Evolutionary conservation across 1,140 invertebrate genomes (phyloP), one percentile per base, ranked within the genome.

Genomic region (Neodiprion virginianus): DNA sequence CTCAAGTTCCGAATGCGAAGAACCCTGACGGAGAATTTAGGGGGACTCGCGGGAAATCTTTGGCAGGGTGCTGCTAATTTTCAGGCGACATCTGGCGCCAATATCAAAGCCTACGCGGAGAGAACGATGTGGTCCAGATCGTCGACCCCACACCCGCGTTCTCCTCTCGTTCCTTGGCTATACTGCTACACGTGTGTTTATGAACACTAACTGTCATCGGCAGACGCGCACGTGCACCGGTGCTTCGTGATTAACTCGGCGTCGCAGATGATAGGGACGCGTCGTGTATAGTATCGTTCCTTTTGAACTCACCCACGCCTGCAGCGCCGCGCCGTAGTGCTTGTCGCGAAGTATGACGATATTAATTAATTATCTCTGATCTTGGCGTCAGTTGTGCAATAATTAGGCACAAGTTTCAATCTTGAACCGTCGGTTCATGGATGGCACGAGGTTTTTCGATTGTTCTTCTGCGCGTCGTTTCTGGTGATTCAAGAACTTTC

Each of bases 121-220:
- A 61, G 53, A 61, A 61, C 53, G 53, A 61, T 17, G 53, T 61
- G 53, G 53, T 61, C 53, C 53, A 61, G 53, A 61, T 61, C 28
- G 28, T 5, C 28, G 2, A 40, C 28, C n/a, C 53, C n/a, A 61
- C 5, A 61, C 53, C 53, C 53, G 8, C 53, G 8, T 61, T 8
- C 28, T 40, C 28, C 5, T 40, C 28, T 40, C 28, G 2, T 1
- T 12, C 53, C 53, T 9, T 17, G 53, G n/a, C 11, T 61, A 61
- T 61, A 61, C 53, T 61, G 53, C 53, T 61, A 61, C 53, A 61
- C 53, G 53, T 61, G 53, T 61, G 53, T 61, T 61, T 61, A 61
- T 61, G 53, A 61, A 0, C 53, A 61, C 53, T 61, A 61, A 61
- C 53, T 61, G 53, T 61, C 53, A 61, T 61, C 53, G 53, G 4